Conservation (phyloP, 2,888 invertebrate genomes). For the Ennomos erosarius region DNA sequence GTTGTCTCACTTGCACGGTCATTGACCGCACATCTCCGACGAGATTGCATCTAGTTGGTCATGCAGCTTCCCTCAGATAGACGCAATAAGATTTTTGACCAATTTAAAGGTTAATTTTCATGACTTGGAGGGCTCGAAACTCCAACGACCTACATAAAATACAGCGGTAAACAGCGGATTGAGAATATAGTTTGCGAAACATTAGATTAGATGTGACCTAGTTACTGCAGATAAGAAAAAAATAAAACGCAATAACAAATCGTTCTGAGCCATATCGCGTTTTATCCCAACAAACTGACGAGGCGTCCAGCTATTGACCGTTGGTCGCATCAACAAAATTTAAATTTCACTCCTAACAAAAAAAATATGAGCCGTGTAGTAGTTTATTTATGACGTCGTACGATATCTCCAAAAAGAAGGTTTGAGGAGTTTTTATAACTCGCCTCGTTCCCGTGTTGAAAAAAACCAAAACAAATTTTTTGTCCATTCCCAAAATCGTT, state of each 20-base stretch:
- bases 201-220: constrained; percentile 70
- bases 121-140: constrained; percentile 39
- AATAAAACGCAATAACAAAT: constrained; percentile 61
- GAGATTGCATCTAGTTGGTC: constrained; percentile 83
- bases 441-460: constrained; percentile 60
- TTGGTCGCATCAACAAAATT: constrained; percentile 67
- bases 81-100: constrained; percentile 75
- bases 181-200: constrained; percentile 53
- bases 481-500: constrained; percentile 73
- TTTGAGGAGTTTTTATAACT: constrained; percentile 52
- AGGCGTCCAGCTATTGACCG: constrained; percentile 52
- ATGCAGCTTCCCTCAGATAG: constrained; percentile 80
- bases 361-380: constrained; percentile 64
- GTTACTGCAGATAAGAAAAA: constrained; percentile 71
- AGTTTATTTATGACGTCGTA: constrained; percentile 78
- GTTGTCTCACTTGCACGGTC: constrained; percentile 72
- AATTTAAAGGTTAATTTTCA: constrained; percentile 75
- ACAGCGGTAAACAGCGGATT: constrained; percentile 27
- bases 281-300: constrained; percentile 49
- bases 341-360: constrained; percentile 61
- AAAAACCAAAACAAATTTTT: constrained; percentile 82
- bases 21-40: constrained; percentile 80
- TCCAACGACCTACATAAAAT: constrained; percentile 5
- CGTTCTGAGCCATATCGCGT: constrained; percentile 38
- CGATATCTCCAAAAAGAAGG: constrained; percentile 72